A percentile compares a stretch with the other conserved stretches of the same genome.
Evolutionary conservation across 2,888 invertebrate genomes (phyloP).

Genomic region (Agonopterix arenella): DNA sequence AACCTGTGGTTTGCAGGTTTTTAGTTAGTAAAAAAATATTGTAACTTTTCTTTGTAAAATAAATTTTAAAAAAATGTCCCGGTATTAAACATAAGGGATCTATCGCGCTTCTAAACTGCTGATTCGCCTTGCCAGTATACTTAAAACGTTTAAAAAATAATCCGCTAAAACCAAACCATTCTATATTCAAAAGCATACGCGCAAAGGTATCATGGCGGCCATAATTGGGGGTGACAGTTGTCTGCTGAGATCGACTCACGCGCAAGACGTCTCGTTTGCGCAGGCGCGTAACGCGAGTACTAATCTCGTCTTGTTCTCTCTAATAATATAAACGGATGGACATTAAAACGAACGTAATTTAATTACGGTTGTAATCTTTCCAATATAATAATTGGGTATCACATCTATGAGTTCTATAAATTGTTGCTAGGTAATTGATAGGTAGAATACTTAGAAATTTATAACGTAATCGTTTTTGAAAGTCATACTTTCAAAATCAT

Average conservation of each 20-base stretch:
- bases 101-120: too few relatives aligned
- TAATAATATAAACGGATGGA: slow-evolving; percentile 46
- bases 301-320: slow-evolving; percentile 47
- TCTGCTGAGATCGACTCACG: slow-evolving; percentile 38
- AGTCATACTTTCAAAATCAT: too few relatives aligned
- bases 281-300: slow-evolving; percentile 57
- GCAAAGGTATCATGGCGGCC: slow-evolving; percentile 62
- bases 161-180: slow-evolving; percentile 38
- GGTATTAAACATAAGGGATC: too few relatives aligned
- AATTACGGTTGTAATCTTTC: slow-evolving; percentile 27
- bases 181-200: slow-evolving; percentile 66
- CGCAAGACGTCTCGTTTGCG: slow-evolving; percentile 53
- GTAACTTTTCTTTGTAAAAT: too few relatives aligned
- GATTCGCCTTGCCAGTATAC: too few relatives aligned
- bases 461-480: too few relatives aligned
- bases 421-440: too few relatives aligned
- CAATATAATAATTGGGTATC: slow-evolving; percentile 15
- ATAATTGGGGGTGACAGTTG: slow-evolving; percentile 71
- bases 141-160: slow-evolving; percentile 16
- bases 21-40: too few relatives aligned
- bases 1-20: too few relatives aligned
- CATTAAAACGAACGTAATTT: slow-evolving; percentile 46
- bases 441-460: too few relatives aligned
- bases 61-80: too few relatives aligned
- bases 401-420: neutral